Percentiles rank a stretch among this genome's conserved stretches.
phyloP scores from a whole-genome alignment of 2,888 invertebrate species.

The Periphyllus acericola region DNA sequence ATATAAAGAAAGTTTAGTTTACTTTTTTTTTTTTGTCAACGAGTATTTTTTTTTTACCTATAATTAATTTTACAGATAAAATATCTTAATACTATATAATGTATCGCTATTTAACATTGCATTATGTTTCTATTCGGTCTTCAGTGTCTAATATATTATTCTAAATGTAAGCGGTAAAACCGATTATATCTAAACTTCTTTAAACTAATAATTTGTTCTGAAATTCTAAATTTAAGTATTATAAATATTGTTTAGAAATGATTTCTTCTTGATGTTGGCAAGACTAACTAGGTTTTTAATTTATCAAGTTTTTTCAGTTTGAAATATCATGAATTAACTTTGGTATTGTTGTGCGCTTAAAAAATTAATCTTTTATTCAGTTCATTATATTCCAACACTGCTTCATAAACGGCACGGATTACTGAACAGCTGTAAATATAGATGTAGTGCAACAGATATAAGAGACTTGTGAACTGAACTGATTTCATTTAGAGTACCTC shows the following conservation, averaged over 20 bases:
- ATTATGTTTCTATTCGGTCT: not conserved
- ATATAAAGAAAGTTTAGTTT: not conserved
- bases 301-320: too few species aligned
- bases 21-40: conserved; percentile 20
- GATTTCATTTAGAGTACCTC: too few species aligned
- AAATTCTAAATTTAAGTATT: not conserved
- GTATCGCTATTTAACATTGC: not conserved
- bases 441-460: too few species aligned
- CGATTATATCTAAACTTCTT: not conserved
- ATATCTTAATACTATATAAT: not conserved
- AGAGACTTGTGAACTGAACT: too few species aligned
- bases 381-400: too few species aligned
- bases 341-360: too few species aligned
- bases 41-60: not conserved
- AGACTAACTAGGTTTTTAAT: not conserved
- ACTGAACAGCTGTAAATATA: too few species aligned
- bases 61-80: not conserved
- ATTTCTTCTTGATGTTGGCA: not conserved
- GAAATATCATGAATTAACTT: too few species aligned
- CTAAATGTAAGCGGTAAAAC: not conserved
- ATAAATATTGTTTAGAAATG: not conserved
- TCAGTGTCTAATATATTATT: not conserved
- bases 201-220: not conserved
- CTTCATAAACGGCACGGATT: too few species aligned
- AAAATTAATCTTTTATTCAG: not conserved